A percentile compares a stretch with the other conserved stretches of the same genome.
Evolutionary conservation across 2,888 invertebrate species (phyloP).

Genomic region (Camptogramma bilineatum): DNA sequence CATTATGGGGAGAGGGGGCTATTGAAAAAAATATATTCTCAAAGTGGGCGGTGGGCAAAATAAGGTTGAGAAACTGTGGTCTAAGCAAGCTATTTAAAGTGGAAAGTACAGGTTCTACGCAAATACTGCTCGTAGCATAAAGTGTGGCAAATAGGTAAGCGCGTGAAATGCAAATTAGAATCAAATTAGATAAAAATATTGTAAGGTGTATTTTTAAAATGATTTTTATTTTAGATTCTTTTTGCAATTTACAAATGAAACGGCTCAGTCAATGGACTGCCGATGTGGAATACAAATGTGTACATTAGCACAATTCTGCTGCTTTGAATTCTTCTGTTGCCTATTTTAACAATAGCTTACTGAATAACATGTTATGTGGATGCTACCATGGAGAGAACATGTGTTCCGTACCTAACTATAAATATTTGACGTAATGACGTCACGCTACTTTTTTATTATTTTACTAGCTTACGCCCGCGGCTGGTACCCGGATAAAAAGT

Average conservation of each 20-base stretch:
- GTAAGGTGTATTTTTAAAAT: neutral
- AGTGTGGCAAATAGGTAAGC: no score
- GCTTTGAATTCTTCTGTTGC: neutral
- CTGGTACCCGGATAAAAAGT: no score
- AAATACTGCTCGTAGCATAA: no score
- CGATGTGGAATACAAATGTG: neutral
- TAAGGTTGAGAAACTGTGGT: no score
- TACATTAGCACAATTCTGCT: neutral
- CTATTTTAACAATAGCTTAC: constrained; percentile 1
- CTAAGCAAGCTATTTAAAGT: no score
- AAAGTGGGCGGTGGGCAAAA: no score
- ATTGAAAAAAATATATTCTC: no score
- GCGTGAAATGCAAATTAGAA: neutral
- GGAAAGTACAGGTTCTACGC: no score
- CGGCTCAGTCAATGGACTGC: neutral
- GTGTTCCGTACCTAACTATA: neutral
- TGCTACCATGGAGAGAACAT: neutral
- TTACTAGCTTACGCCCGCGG: no score
- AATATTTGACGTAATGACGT: neutral
- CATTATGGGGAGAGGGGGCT: no score
- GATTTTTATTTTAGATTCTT: neutral
- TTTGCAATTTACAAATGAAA: constrained; percentile 1
- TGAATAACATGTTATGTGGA: neutral
- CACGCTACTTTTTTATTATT: neutral
- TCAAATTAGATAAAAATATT: neutral